phyloP scores from a whole-genome alignment of 2,797 vertebrate species.

The Muscicapa striata region DNA sequence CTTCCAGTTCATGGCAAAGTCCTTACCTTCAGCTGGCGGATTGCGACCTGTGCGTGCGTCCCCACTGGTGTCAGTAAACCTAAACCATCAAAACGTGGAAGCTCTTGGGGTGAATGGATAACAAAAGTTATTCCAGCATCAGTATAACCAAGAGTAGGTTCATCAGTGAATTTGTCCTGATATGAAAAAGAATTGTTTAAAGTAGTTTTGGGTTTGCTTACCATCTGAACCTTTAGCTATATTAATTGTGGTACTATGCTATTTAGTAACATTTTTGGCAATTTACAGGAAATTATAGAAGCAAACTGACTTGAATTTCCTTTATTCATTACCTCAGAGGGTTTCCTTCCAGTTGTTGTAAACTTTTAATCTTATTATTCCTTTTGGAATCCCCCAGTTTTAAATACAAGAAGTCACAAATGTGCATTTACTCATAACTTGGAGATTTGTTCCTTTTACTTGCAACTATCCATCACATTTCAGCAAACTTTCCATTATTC shows the following conservation, averaged over 20 bases:
- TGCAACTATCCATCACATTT: not conserved
- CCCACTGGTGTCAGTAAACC: conserved; percentile 73
- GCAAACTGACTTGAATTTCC: not conserved
- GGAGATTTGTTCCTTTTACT: not conserved
- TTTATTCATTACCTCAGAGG: not conserved
- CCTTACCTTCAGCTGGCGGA: conserved; percentile 77
- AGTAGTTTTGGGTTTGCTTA: not conserved
- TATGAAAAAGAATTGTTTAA: not conserved
- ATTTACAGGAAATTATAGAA: not conserved
- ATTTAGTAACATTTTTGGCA: not conserved
- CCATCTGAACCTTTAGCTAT: not conserved
- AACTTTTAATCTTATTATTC: not conserved
- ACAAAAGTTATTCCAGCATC: conserved; percentile 78
- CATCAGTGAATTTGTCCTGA: conserved; percentile 77
- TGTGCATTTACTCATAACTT: not conserved
- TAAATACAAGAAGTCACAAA: not conserved
- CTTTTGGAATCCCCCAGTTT: not conserved
- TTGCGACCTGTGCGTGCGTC: conserved; percentile 67
- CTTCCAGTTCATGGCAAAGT: not conserved
- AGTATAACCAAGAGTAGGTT: conserved; percentile 70
- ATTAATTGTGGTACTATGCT: not conserved
- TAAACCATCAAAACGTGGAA: conserved; percentile 76
- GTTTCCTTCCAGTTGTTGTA: not conserved
- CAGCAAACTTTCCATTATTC: not conserved
- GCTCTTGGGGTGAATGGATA: conserved; percentile 73